phyloP scores from a whole-genome alignment of 2,797 vertebrate species.

The Gambelia wislizenii region DNA sequence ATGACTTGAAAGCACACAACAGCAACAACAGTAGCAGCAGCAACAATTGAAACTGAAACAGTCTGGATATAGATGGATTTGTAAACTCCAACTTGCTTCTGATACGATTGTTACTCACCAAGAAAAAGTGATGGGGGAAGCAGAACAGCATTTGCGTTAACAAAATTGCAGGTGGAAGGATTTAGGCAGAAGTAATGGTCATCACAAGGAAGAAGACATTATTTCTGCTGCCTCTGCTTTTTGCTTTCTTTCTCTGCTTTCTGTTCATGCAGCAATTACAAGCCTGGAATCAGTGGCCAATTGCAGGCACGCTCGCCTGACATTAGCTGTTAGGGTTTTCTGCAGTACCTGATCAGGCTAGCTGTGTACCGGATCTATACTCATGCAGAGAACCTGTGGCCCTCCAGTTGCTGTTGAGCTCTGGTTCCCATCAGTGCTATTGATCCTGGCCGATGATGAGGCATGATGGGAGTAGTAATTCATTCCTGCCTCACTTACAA shows the following conservation, averaged over 20 bases:
- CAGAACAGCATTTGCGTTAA: not conserved
- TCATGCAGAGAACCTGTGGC: too few species aligned
- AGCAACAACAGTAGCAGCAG: too few species aligned
- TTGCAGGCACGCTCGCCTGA: too few species aligned
- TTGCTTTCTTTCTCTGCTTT: not conserved
- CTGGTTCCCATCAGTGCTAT: too few species aligned
- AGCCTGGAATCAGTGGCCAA: not conserved
- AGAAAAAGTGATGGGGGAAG: not conserved
- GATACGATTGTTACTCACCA: not conserved
- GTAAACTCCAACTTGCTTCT: not conserved
- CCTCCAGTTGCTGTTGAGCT: too few species aligned
- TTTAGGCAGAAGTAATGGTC: not conserved
- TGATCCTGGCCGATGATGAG: not conserved
- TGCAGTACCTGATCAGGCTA: not conserved
- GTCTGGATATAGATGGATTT: not conserved
- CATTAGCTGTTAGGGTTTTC: too few species aligned
- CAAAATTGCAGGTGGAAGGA: not conserved
- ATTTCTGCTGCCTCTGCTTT: too few species aligned
- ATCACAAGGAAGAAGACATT: too few species aligned
- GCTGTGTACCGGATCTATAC: not conserved
- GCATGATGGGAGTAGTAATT: not conserved
- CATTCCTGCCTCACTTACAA: too few species aligned
- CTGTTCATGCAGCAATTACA: too few species aligned
- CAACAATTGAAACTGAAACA: not conserved
- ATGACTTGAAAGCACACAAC: too few species aligned